Base-by-base conservation (phyloP, 2,797 vertebrate species). In the Erithacus rubecula region DNA sequence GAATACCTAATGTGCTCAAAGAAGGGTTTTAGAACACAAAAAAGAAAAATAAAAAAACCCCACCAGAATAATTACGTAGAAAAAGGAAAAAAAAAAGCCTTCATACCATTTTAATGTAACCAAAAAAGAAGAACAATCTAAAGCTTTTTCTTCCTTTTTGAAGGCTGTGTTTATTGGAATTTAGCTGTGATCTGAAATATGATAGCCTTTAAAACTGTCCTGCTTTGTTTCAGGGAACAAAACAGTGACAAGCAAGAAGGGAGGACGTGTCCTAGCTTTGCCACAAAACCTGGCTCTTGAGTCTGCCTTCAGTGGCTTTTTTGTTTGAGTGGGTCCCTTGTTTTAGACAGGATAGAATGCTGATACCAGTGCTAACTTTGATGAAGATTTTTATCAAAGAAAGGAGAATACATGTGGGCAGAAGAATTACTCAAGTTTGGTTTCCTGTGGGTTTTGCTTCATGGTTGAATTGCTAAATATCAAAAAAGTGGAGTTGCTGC, bases 1-100 rank as follows among this genome's bases (percentile, higher is more conserved):
- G 93, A 93, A 94, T 89, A 76, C 58, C 20, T 94, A 82, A 94
- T 89, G 32, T 41, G 37, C 81, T 90, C 16, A 21, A 79, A 67
- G 13, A 59, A 72, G 12, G 30, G 37, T 29, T 89, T 68, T 51
- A 51, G 60, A 13, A 49, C 6, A 83, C 70, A 11, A 20, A 11
- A 17, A 27, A 29, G 29, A 29, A 51, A 27, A 51, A 27, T n/a
- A 29, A 11, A 8, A 51, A 75, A 52, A 1, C 2, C 2, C 24
- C 30, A 1, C 13, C 32, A 68, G 53, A 83, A 83, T 83, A 90
- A 90, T 91, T 93, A 77, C 8, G 3, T 44, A 23, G 12, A 7
- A 9, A 4, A 15, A 56, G 11, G 2, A 27, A 36, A 30, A 44
- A 64, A 30, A 4, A 43, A 43, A 19, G 41, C 32, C 60, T 84